Conservation (phyloP, 2,113 vertebrate species). For the Mugil cephalus region DNA sequence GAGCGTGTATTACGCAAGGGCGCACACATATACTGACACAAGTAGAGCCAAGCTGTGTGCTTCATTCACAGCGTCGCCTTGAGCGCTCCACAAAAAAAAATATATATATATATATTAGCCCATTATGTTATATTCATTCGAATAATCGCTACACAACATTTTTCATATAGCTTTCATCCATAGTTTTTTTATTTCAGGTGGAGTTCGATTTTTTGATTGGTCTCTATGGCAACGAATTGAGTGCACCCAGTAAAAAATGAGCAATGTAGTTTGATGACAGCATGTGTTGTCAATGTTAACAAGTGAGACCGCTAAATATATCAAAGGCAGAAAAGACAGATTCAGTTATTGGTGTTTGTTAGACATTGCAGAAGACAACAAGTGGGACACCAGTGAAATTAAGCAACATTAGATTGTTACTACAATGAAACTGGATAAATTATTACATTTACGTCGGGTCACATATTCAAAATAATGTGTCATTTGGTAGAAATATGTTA, state of each 20-base stretch:
- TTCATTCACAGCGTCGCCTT: not conserved
- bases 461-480: too few relatives aligned
- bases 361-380: constrained; percentile 41
- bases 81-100: not conserved
- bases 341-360: constrained; percentile 6
- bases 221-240: constrained; percentile 41
- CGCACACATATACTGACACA: not conserved
- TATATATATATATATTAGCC: too few relatives aligned
- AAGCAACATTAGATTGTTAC: not conserved
- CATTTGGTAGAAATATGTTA: too few relatives aligned
- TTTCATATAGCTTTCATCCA: not conserved
- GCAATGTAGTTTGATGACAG: constrained; percentile 13
- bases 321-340: constrained; percentile 18
- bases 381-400: constrained; percentile 22
- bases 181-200: not conserved
- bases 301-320: constrained; percentile 51
- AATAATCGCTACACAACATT: not conserved
- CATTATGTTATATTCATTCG: not conserved
- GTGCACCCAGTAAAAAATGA: constrained; percentile 3
- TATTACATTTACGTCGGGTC: too few relatives aligned
- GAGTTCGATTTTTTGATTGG: not conserved
- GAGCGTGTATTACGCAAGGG: not conserved
- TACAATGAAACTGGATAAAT: not conserved
- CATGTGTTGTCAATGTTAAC: constrained; percentile 27
- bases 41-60: too few relatives aligned